phyloP scores from a whole-genome alignment of 2,888 invertebrate species.

The Scaptomyza reducta region DNA sequence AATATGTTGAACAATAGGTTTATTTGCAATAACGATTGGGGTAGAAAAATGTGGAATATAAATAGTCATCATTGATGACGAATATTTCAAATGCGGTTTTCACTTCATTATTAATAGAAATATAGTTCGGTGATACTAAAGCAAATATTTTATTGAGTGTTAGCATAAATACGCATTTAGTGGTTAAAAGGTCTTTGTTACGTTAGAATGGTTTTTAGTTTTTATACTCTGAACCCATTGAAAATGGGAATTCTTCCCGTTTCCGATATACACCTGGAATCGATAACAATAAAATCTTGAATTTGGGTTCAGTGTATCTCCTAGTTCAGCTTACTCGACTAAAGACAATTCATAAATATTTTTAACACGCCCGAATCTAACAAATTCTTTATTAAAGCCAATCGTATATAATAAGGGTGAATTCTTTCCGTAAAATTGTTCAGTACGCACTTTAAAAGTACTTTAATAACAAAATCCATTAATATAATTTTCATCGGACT shows the following conservation, averaged over 20 bases:
- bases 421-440: too few relatives aligned
- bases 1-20: conserved; percentile 18
- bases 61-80: conserved; percentile 3
- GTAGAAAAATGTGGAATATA: background rate
- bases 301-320: too few relatives aligned
- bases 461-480: background rate
- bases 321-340: too few relatives aligned
- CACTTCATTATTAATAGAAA: conserved; percentile 11
- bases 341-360: too few relatives aligned
- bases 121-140: background rate
- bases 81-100: conserved; percentile 38
- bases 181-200: background rate
- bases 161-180: background rate
- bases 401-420: too few relatives aligned
- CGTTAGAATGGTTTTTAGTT: too few relatives aligned
- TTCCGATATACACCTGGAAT: too few relatives aligned
- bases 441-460: background rate
- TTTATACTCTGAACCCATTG: too few relatives aligned
- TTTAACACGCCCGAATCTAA: too few relatives aligned
- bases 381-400: too few relatives aligned
- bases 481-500: background rate
- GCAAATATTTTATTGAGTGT: background rate
- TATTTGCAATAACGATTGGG: background rate
- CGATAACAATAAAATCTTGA: too few relatives aligned
- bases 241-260: too few relatives aligned